A percentile compares a stretch with the other conserved stretches of the same genome.
Conservation (phyloP, 2,113 vertebrate genomes). For the Gopherus flavomarginatus region DNA sequence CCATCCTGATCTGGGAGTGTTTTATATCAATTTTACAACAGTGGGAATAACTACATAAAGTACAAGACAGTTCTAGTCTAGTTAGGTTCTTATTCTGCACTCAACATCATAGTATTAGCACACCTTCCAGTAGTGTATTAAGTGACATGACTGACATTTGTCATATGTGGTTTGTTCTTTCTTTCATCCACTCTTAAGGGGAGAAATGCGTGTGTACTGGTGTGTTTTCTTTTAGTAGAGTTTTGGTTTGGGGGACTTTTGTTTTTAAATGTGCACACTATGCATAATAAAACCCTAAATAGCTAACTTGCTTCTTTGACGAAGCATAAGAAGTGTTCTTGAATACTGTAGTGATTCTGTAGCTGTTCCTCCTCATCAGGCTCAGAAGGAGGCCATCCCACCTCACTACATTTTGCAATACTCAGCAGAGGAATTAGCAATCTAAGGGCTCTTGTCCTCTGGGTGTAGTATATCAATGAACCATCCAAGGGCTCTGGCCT, state of each 20-base stretch:
- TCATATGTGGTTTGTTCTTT: background rate
- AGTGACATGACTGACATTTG: background rate
- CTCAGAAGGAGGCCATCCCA: no score
- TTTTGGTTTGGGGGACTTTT: background rate
- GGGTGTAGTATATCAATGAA: no score
- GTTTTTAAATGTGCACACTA: background rate
- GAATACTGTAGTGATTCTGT: no score
- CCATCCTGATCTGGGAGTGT: background rate
- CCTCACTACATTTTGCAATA: no score
- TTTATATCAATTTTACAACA: background rate
- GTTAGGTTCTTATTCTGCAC: background rate
- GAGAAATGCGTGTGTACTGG: background rate
- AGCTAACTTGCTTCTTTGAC: background rate
- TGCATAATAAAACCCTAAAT: background rate
- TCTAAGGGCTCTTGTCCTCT: no score
- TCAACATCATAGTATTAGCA: background rate
- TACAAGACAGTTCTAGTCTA: background rate
- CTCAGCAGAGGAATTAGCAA: no score
- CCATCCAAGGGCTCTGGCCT: no score
- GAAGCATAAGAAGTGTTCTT: background rate
- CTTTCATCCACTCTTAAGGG: slow-evolving; percentile 1
- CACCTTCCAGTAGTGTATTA: background rate
- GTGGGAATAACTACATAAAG: background rate
- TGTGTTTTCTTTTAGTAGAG: background rate
- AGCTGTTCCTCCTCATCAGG: no score